Percentiles rank a stretch among this genome's conserved stretches.
Conservation (phyloP, 23 tunicate species). For the Halocynthia aurantium region DNA sequence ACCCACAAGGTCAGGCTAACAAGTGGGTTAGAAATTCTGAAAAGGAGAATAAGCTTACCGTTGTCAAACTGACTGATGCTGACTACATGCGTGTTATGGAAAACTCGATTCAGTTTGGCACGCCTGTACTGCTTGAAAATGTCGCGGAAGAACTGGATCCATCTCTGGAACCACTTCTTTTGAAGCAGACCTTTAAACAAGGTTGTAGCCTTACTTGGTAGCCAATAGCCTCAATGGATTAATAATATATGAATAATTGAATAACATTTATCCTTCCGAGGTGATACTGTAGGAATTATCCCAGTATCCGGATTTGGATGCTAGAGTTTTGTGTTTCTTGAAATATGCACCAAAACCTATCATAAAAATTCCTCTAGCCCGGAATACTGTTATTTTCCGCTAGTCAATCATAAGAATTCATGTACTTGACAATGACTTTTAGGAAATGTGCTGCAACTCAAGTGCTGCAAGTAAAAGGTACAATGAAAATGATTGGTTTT, state of each 20-base stretch:
- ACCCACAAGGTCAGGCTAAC: constrained; percentile 98
- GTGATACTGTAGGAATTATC: no score
- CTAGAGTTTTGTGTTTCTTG: no score
- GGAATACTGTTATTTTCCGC: no score
- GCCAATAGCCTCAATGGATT: no score
- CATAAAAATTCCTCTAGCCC: no score
- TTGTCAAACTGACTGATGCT: constrained; percentile 76
- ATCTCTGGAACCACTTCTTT: constrained; percentile 93
- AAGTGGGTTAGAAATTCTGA: constrained; percentile 96
- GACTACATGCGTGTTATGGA: constrained; percentile 97
- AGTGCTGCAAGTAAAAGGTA: not conserved
- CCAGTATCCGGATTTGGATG: no score
- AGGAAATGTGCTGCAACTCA: no score
- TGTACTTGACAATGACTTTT: no score
- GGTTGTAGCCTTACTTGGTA: constrained; percentile 10
- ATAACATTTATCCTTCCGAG: no score
- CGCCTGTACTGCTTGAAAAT: constrained; percentile 93
- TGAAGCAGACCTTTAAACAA: constrained; percentile 96
- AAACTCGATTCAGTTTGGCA: constrained; percentile 96
- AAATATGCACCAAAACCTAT: no score
- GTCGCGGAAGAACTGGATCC: constrained; percentile 97
- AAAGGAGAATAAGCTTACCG: constrained; percentile 83
- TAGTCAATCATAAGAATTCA: no score
- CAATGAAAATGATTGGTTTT: not conserved
- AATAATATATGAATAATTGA: no score